Evolutionary conservation across 2,113 vertebrate species (phyloP).

Genomic region (Orthonyx spaldingii): DNA sequence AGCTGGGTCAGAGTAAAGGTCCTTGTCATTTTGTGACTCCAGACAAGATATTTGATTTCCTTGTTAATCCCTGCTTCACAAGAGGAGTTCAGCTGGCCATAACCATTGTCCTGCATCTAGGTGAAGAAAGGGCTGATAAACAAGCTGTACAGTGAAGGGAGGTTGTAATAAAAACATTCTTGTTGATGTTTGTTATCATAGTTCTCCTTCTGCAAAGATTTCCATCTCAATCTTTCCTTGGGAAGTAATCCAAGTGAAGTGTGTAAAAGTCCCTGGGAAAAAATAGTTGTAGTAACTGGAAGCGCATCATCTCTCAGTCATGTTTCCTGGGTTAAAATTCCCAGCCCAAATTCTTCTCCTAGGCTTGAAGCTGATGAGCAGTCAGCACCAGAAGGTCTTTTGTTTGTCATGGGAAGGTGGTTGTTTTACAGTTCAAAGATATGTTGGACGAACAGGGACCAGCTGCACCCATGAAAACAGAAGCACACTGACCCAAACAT

Average conservation of each 20-base stretch:
- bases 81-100: not conserved
- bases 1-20: not conserved
- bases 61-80: not conserved
- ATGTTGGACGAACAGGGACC: rapidly evolving
- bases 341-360: not conserved
- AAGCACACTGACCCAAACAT: not conserved
- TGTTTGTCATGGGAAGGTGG: not conserved
- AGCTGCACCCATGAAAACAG: not conserved
- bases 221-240: not conserved
- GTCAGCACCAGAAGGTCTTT: not conserved
- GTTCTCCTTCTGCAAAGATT: not conserved
- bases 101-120: not conserved
- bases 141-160: not conserved
- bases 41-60: not conserved
- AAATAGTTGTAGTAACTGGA: not conserved
- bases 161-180: not conserved
- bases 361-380: not conserved
- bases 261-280: not conserved
- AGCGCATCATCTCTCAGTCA: not conserved
- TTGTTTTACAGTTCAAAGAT: not conserved
- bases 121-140: not conserved
- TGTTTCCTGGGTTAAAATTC: not conserved
- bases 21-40: not conserved
- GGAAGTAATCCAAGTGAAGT: not conserved
- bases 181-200: not conserved